These are phyloP conservation scores for Rhynchopsitta pachyrhyncha DNA, from an alignment of 2,113 vertebrate species.

Conservation along the genomic window DNA sequence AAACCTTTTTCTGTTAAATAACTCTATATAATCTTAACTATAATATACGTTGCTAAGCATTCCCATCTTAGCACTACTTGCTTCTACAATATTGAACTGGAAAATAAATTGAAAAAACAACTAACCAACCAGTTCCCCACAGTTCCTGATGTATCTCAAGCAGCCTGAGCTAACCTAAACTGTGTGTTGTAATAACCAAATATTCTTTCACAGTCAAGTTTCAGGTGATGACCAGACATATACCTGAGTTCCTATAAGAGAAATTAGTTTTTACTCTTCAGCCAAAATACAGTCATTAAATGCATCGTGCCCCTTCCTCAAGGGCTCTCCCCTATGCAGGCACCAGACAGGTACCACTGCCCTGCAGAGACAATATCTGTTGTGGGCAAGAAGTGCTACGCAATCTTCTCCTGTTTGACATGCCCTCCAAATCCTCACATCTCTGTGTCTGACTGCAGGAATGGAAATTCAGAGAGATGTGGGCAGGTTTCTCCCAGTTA, in stretches of 20 bases:
- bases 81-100: not conserved
- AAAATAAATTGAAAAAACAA: not conserved
- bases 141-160: not conserved
- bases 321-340: not conserved
- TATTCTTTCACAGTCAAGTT: not conserved
- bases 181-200: not conserved
- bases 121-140: not conserved
- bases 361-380: not conserved
- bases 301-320: rapidly evolving
- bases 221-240: not conserved
- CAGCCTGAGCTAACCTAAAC: not conserved
- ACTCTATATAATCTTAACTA: not conserved
- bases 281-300: not conserved
- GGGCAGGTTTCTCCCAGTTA: not conserved
- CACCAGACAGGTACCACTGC: not conserved
- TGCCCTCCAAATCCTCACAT: rapidly evolving
- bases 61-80: not conserved
- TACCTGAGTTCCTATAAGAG: not conserved
- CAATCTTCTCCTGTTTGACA: not conserved
- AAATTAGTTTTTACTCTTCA: not conserved
- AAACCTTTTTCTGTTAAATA: not conserved
- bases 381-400: not conserved
- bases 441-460: not conserved
- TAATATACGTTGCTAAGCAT: not conserved
- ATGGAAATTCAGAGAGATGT: not conserved